phyloP scores from a whole-genome alignment of 2,888 invertebrate genomes.

The Drosophila monieri region DNA sequence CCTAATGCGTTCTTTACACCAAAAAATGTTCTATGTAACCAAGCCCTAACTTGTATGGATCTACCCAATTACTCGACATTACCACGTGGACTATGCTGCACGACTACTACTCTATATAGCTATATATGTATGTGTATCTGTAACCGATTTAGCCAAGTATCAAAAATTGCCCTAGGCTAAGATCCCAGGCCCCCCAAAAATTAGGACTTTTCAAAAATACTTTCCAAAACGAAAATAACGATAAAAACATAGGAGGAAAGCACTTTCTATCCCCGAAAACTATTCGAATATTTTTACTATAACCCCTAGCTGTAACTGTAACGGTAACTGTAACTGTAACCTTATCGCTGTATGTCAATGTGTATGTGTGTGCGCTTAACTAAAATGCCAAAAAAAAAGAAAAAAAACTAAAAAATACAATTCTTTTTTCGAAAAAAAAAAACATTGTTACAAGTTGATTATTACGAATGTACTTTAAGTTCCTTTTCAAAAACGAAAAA shows the following conservation, averaged over 20 bases:
- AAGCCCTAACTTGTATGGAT: slow-evolving; percentile 38
- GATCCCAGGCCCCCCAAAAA: slow-evolving; percentile 33
- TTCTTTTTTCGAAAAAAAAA: slow-evolving; percentile 21
- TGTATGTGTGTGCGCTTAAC: slow-evolving; percentile 64
- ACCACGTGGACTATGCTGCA: slow-evolving; percentile 38
- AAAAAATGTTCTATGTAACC: slow-evolving; percentile 35
- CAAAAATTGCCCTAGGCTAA: slow-evolving; percentile 42
- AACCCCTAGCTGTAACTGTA: slow-evolving; percentile 44
- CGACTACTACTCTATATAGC: slow-evolving; percentile 50
- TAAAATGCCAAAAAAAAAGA: slow-evolving; percentile 52
- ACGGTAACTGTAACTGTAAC: slow-evolving; percentile 49
- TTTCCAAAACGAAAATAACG: not conserved
- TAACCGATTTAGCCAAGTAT: slow-evolving; percentile 51
- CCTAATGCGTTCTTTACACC: slow-evolving; percentile 26
- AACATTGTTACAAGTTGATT: slow-evolving; percentile 59
- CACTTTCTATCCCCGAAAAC: slow-evolving; percentile 35
- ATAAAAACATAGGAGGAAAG: not conserved
- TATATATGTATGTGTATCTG: slow-evolving; percentile 51
- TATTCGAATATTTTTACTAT: slow-evolving; percentile 56
- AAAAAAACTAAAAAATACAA: slow-evolving; percentile 16
- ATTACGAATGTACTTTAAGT: slow-evolving; percentile 63
- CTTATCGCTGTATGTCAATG: slow-evolving; percentile 54
- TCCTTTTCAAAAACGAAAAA: slow-evolving; percentile 53
- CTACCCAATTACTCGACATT: slow-evolving; percentile 44
- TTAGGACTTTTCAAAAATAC: slow-evolving; percentile 11